A percentile compares a stretch with the other conserved stretches of the same genome.
Evolutionary conservation across 1,140 invertebrate genomes (phyloP).

Genomic region (Drosophila bocqueti): DNA sequence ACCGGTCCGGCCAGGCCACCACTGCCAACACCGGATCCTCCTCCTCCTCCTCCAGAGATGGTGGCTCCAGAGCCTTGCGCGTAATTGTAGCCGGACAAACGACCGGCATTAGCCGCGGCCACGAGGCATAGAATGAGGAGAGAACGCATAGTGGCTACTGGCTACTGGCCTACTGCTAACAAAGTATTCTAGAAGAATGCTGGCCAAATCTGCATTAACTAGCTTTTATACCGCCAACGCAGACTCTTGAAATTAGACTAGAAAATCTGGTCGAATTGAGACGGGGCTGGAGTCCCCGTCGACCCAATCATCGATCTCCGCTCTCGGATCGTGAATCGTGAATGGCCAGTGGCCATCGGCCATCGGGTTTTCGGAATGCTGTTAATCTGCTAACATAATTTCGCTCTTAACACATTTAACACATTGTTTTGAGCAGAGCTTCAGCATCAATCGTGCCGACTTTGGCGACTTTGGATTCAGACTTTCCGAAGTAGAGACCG

Average conservation of each 20-base stretch:
- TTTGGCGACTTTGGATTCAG: slow-evolving; percentile 21
- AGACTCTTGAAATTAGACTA: slow-evolving; percentile 60
- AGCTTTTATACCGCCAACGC: slow-evolving; percentile 82
- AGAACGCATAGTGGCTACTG: slow-evolving; percentile 58
- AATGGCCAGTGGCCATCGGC: slow-evolving; percentile 60
- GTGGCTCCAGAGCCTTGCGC: slow-evolving; percentile 39
- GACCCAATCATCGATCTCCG: slow-evolving; percentile 32
- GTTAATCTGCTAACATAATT: slow-evolving; percentile 83
- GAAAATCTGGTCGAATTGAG: slow-evolving; percentile 71
- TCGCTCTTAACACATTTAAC: slow-evolving; percentile 84
- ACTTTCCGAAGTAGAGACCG: slow-evolving; percentile 8
- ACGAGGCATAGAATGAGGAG: slow-evolving; percentile 70
- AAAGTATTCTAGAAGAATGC: slow-evolving; percentile 69
- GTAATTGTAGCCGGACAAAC: slow-evolving; percentile 73
- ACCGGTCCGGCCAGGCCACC: slow-evolving; percentile 56
- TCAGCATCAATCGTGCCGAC: slow-evolving; percentile 68
- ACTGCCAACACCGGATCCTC: neutral
- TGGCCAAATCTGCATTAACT: slow-evolving; percentile 58
- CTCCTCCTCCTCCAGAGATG: slow-evolving; percentile 15
- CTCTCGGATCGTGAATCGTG: slow-evolving; percentile 35
- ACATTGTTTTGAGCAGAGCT: slow-evolving; percentile 71
- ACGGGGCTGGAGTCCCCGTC: slow-evolving; percentile 28
- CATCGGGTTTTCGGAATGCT: slow-evolving; percentile 72
- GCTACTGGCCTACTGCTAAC: slow-evolving; percentile 16
- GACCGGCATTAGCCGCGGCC: slow-evolving; percentile 65